phyloP scores from a whole-genome alignment of 2,888 invertebrate species.

The Nomada fucata region DNA sequence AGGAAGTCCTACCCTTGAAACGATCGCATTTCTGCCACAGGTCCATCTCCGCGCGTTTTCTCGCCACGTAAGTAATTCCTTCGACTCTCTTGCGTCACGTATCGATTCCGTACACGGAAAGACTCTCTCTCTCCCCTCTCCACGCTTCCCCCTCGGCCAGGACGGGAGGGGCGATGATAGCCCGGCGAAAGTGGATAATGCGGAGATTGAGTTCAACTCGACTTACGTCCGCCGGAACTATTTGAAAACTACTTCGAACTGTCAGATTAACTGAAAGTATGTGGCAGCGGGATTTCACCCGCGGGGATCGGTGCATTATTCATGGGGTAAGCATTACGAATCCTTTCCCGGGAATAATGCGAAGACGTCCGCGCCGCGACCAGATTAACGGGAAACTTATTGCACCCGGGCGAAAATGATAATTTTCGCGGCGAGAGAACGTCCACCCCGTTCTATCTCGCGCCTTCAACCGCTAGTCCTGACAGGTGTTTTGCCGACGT shows the following conservation, averaged over 20 bases:
- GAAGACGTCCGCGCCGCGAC: conserved; percentile 50
- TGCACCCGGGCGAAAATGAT: conserved; percentile 51
- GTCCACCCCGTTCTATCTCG: conserved; percentile 2
- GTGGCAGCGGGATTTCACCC: conserved; percentile 68
- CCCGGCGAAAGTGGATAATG: conserved; percentile 68
- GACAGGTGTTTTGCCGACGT: conserved; percentile 8
- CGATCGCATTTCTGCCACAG: conserved; percentile 17
- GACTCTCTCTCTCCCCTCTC: conserved; percentile 33
- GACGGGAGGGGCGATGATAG: conserved; percentile 46
- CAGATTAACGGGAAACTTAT: conserved; percentile 69
- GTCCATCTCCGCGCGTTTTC: background rate
- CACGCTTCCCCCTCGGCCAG: background rate
- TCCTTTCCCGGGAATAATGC: conserved; percentile 69
- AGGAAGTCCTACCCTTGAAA: background rate
- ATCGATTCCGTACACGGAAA: conserved; percentile 62
- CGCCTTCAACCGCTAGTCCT: background rate
- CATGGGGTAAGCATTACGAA: conserved; percentile 71
- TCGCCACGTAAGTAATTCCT: conserved; percentile 35
- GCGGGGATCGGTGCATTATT: conserved; percentile 68
- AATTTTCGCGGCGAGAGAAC: conserved; percentile 31
- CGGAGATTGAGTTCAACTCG: conserved; percentile 71
- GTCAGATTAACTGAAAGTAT: conserved; percentile 75
- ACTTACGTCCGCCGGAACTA: conserved; percentile 74
- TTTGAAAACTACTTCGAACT: conserved; percentile 75
- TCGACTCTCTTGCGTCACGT: conserved; percentile 40